Percentiles rank a stretch among this genome's conserved stretches.
These are phyloP conservation scores for Megalonaias nervosa DNA, from an alignment of 1,140 invertebrate species.

Conservation along the genomic window DNA sequence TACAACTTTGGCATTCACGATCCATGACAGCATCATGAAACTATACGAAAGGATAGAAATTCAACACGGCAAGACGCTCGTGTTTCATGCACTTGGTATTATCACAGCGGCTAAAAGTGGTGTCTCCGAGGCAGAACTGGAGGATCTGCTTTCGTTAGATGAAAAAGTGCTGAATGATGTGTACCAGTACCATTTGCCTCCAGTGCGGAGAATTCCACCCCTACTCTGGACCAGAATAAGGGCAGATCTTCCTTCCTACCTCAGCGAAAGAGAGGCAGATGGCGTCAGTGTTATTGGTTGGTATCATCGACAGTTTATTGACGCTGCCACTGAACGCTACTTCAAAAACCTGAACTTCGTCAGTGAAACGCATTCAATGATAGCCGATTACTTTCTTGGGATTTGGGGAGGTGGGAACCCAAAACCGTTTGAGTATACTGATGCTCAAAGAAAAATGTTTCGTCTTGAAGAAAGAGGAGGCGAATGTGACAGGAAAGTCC, in stretches of 20 bases:
- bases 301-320: conserved; percentile 83
- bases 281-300: conserved; percentile 98
- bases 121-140: conserved; percentile 68
- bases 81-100: conserved; percentile 68
- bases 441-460: conserved; percentile 91
- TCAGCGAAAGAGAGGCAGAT: conserved; percentile 96
- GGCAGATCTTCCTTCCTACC: conserved; percentile 80
- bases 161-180: conserved; percentile 96
- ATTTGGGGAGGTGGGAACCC: conserved; percentile 84
- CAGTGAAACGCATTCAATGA: conserved; percentile 96
- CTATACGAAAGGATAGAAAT: conserved; percentile 69
- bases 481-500: conserved; percentile 95
- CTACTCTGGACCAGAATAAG: conserved; percentile 89
- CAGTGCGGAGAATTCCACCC: conserved; percentile 94
- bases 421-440: conserved; percentile 97
- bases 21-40: conserved; percentile 99
- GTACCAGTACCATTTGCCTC: conserved; percentile 97
- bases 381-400: conserved; percentile 97
- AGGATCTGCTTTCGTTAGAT: conserved; percentile 69
- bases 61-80: conserved; percentile 68
- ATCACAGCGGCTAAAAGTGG: conserved; percentile 70
- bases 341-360: conserved; percentile 98
- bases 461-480: conserved; percentile 86
- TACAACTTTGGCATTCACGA: conserved; percentile 92
- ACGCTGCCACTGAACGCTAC: conserved; percentile 87